Conservation (phyloP, 1,140 invertebrate species). For the Calliphora vicina region DNA sequence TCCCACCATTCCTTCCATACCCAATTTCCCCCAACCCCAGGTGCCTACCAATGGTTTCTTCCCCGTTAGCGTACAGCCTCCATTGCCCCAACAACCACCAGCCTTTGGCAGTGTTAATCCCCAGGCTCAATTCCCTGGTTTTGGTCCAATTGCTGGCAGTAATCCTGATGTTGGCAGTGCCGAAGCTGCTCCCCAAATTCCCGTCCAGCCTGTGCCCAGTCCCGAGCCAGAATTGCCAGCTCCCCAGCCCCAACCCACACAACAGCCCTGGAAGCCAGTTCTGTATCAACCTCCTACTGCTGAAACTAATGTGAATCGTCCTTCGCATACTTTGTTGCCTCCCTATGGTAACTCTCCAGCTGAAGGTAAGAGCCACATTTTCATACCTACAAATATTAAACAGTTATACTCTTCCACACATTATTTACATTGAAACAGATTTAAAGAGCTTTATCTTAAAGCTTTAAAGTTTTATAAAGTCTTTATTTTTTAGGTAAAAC, state of each 20-base stretch:
- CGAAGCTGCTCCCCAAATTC: slow-evolving; percentile 57
- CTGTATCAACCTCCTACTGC: slow-evolving; percentile 47
- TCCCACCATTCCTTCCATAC: slow-evolving; percentile 25
- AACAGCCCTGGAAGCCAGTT: slow-evolving; percentile 55
- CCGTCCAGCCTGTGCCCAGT: slow-evolving; percentile 42
- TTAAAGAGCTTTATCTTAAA: no score
- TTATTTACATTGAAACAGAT: no score
- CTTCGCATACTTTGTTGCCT: slow-evolving; percentile 52
- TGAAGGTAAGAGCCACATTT: slow-evolving; percentile 44
- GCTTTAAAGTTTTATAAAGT: no score
- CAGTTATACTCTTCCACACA: no score
- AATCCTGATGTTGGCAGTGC: slow-evolving; percentile 51
- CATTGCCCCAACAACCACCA: slow-evolving; percentile 52
- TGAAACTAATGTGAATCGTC: slow-evolving; percentile 42
- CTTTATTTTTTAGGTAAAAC: no score
- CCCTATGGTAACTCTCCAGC: slow-evolving; percentile 55
- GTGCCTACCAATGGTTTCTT: slow-evolving; percentile 49
- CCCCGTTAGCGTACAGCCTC: slow-evolving; percentile 51
- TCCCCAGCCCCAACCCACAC: slow-evolving; percentile 38
- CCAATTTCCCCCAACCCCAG: slow-evolving; percentile 22
- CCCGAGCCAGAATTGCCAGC: slow-evolving; percentile 42
- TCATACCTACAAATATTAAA: background rate
- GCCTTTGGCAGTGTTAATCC: slow-evolving; percentile 42
- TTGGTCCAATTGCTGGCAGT: slow-evolving; percentile 48
- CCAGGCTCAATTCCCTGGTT: slow-evolving; percentile 48